Percentiles rank a stretch among this genome's conserved stretches.
These are phyloP conservation scores for Hemicrepidius hirtus DNA, from an alignment of 2,888 invertebrate species.

Conservation along the genomic window DNA sequence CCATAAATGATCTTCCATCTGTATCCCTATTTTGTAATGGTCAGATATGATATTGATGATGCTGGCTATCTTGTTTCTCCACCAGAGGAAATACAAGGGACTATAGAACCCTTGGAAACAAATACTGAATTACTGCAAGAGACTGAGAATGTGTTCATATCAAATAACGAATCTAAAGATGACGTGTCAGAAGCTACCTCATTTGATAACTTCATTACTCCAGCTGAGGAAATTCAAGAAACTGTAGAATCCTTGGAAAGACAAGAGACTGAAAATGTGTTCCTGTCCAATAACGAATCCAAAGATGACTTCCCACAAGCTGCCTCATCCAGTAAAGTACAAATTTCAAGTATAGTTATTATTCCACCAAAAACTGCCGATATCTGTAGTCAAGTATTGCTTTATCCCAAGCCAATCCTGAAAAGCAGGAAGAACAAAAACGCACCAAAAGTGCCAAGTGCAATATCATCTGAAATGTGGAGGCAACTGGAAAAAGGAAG, in stretches of 20 bases:
- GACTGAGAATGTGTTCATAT: neutral
- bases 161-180: slow-evolving; percentile 1
- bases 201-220: neutral
- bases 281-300: slow-evolving; percentile 8
- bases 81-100: neutral
- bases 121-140: slow-evolving; percentile 4
- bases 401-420: slow-evolving; percentile 15
- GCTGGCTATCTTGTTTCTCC: slow-evolving; percentile 1
- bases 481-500: slow-evolving; percentile 3
- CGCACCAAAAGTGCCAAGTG: slow-evolving; percentile 18
- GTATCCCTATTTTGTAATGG: slow-evolving; percentile 6
- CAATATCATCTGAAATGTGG: slow-evolving; percentile 6
- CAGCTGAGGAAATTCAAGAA: neutral
- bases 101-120: slow-evolving; percentile 11
- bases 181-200: neutral
- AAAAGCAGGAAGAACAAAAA: slow-evolving; percentile 1
- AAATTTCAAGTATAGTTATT: slow-evolving; percentile 20
- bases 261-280: slow-evolving; percentile 4
- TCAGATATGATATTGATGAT: slow-evolving; percentile 10
- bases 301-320: neutral
- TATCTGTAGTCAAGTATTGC: slow-evolving; percentile 3
- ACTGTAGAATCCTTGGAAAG: slow-evolving; percentile 1
- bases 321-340: slow-evolving; percentile 3
- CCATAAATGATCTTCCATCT: slow-evolving; percentile 10
- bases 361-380: neutral